Conservation (phyloP, 2,888 invertebrate genomes). For the Trachelus stipa region DNA sequence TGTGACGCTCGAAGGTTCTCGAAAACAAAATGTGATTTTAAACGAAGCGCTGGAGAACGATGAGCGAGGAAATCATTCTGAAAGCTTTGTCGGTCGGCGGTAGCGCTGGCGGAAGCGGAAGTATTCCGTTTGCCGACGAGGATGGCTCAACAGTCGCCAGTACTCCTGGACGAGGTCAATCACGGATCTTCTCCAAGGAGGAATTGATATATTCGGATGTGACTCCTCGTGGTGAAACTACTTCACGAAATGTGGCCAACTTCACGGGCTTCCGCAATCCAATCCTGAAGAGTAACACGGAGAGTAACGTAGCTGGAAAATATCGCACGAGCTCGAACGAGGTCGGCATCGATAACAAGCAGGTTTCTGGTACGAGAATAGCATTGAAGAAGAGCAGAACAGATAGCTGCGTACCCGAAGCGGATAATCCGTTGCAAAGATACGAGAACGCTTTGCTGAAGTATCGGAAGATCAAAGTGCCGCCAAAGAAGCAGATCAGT, state of each 20-base stretch:
- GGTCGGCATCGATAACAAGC: slow-evolving; percentile 14
- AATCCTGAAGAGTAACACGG: slow-evolving; percentile 14
- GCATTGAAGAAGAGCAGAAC: slow-evolving; percentile 20
- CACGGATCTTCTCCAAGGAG: slow-evolving; percentile 32
- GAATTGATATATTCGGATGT: slow-evolving; percentile 30
- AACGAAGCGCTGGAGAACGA: slow-evolving; percentile 25
- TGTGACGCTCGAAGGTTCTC: not conserved
- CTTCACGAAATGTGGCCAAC: not conserved
- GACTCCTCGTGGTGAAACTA: not conserved
- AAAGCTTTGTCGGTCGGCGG: slow-evolving; percentile 26
- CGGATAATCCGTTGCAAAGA: slow-evolving; percentile 40
- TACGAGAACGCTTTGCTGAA: slow-evolving; percentile 44
- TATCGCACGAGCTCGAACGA: slow-evolving; percentile 2
- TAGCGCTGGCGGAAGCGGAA: slow-evolving; percentile 29
- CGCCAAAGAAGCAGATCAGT: slow-evolving; percentile 31
- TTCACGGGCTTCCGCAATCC: slow-evolving; percentile 12
- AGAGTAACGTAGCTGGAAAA: slow-evolving; percentile 10
- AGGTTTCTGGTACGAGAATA: slow-evolving; percentile 10
- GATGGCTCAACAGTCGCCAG: slow-evolving; percentile 36
- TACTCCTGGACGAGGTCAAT: slow-evolving; percentile 28
- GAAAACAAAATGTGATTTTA: slow-evolving; percentile 10
- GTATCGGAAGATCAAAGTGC: slow-evolving; percentile 40
- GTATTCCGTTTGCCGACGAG: slow-evolving; percentile 47
- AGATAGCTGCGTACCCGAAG: slow-evolving; percentile 19
- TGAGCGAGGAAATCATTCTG: slow-evolving; percentile 42